Evolutionary conservation across 2,888 invertebrate genomes (phyloP), one percentile per base, ranked within the genome.

Genomic region (Ectemnius lituratus): DNA sequence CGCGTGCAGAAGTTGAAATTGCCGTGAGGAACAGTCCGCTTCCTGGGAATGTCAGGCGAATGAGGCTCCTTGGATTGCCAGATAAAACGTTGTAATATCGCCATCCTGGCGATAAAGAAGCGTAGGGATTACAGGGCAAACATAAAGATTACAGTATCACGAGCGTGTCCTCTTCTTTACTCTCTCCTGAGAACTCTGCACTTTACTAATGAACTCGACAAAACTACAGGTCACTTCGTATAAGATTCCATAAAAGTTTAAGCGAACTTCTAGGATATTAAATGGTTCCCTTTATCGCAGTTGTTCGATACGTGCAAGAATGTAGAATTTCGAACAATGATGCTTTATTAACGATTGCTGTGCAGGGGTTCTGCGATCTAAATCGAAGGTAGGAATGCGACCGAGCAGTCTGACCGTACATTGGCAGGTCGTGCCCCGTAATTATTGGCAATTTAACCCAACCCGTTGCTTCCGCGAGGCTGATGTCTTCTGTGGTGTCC

Each of bases 391-490:
- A 0, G 23, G 23, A 3, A 23, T 23, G 23, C 23, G 23, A 23
- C 3, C 23, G 23, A 23, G 23, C 23, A 23, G 37, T 37, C 8
- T 37, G 37, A 37, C 8, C 37, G 37, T 37, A 37, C 37, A 37
- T 37, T 37, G 37, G 37, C 37, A 37, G 5, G 28, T 59, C n/a
- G 69, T 49, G 18, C 58, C 18, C 62, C 56, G 37, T 58, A 69
- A 75, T 80, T 70, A 73, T 70, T 68, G 63, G 70, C 77, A 71
- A 80, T 75, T 80, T 66, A 71, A 64, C 65, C 58, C 60, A 69
- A 65, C 58, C 28, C 47, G 68, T 66, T 68, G 59, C 70, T 57
- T 46, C 28, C 18, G n/a, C 52, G 52, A 27, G 8, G 56, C 49
- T n/a, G 61, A 5, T 13, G 63, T 70, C 58, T 28, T 49, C 37